Evolutionary conservation across 2,113 vertebrate genomes (phyloP), one percentile per base, ranked within the genome.

Genomic region (Mohoua ochrocephala): DNA sequence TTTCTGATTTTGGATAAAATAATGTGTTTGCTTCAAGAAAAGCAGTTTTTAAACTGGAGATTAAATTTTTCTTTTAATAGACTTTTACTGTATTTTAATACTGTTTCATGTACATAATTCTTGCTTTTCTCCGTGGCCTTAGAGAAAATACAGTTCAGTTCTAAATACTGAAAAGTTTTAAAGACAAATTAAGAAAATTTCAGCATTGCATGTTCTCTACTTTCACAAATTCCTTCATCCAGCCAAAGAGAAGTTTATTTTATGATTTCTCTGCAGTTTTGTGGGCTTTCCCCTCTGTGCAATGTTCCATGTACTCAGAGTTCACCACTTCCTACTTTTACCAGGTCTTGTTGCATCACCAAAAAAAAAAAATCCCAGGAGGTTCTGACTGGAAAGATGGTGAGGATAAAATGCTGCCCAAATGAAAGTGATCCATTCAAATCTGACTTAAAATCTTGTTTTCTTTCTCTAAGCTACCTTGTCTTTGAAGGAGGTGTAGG

Each of bases 371-470:
- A 78, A 63, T 11, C 17, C 33, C 33, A 7, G 33, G 12, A 64
- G 7, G 12, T 74, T 81, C 41, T 88, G 59, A 39, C 10, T 45
- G 41, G 61, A 52, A 56, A n/a, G 41, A 53, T 17, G 16, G 24
- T 47, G 16, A 67, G 41, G 24, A 37, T 22, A 59, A 89, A 91
- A 71, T 30, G 9, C 21, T 73, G 85, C 61, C 33, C 10, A 41
- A 41, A 56, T 57, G 53, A 63, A 91, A 64, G 0, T 0, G 30
- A 37, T 27, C 6, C 1, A 6, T 21, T 52, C 6, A 56, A 28
- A 8, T 73, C 37, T n/a, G 12, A 9, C 5, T 60, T 22, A 11
- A 59, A 53, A 30, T 79, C 4, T n/a, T 49, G 7, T 42, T 77
- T 84, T 35, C 27, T 53, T 84, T 70, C n/a, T 37, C 44, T 10